phyloP scores from a whole-genome alignment of 1,140 invertebrate species.

The Hylaeus volcanicus region DNA sequence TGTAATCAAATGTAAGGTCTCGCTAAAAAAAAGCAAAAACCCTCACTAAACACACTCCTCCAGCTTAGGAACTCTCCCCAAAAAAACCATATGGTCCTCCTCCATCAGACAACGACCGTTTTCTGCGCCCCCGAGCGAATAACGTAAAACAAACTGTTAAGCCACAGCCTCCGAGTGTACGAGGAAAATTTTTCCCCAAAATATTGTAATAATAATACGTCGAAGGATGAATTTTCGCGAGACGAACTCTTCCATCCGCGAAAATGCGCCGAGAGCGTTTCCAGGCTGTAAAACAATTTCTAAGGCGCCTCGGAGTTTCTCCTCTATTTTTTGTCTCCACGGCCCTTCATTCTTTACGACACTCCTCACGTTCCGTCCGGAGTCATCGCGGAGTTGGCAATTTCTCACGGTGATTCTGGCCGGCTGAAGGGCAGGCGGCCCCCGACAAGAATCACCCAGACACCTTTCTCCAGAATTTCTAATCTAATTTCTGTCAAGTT shows the following conservation, averaged over 20 bases:
- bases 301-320: background rate
- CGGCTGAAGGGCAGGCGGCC: slow-evolving; percentile 27
- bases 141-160: no score
- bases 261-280: background rate
- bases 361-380: slow-evolving; percentile 32
- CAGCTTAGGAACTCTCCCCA: no score
- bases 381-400: slow-evolving; percentile 38
- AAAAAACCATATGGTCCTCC: no score
- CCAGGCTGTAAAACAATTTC: slow-evolving; percentile 19
- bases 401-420: slow-evolving; percentile 37
- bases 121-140: no score
- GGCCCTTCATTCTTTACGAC: slow-evolving; percentile 12
- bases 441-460: slow-evolving; percentile 37
- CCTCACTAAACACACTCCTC: no score
- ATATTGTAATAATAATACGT: no score
- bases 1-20: no score
- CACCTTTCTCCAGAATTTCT: slow-evolving; percentile 38
- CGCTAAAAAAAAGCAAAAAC: no score
- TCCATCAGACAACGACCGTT: no score
- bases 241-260: background rate
- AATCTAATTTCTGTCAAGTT: slow-evolving; percentile 45
- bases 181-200: no score
- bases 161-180: no score
- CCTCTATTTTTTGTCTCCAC: background rate
- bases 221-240: background rate